Evolutionary conservation across 2,888 invertebrate species (phyloP), one percentile per base, ranked within the genome.

Genomic region (Hirudinaria manillensis): DNA sequence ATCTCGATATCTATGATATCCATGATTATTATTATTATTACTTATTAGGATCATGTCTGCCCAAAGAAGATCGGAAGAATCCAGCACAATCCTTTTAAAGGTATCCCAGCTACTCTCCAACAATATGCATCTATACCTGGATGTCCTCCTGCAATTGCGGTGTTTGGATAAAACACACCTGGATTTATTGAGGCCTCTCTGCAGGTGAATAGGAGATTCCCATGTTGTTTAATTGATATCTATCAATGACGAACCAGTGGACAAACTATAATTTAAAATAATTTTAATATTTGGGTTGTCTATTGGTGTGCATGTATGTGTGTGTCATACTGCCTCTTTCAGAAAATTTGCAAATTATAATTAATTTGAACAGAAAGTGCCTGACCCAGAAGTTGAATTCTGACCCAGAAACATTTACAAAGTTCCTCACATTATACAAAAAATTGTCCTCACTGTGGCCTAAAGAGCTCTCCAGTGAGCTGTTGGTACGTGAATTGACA

Each of bases 381-480:
- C 61, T 61, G 24, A 61, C 61, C 2, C 24, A 61, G 29, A 61
- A 29, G 29, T 61, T 19, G 7, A 27, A 27, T 24, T 27, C 6
- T 24, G 29, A 24, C 29, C 61, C 61, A 24, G 24, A 61, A 24
- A 27, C 61, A 16, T 61, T 21, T n/a, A 61, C 61, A 29, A 61
- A 61, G 21, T 61, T 16, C 29, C 61, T 61, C 29, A 10, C 10
- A 7, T 1, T 61, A 7, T n/a, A 27, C 3, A 61, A 29, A 19
- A 61, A 61, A 61, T 10, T 61, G 24, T 61, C 61, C 24, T 29
- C 24, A 29, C 61, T 61, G 13, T 61, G 61, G 61, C 61, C 61
- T 1, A 61, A 61, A n/a, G 24, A 61, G 61, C 61, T 61, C 61
- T 29, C 24, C 24, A 61, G 6, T 10, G 61, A 61, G 24, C 24